These are phyloP conservation scores for Cotesia vestalis DNA, from an alignment of 1,140 invertebrate genomes.

Conservation along the genomic window DNA sequence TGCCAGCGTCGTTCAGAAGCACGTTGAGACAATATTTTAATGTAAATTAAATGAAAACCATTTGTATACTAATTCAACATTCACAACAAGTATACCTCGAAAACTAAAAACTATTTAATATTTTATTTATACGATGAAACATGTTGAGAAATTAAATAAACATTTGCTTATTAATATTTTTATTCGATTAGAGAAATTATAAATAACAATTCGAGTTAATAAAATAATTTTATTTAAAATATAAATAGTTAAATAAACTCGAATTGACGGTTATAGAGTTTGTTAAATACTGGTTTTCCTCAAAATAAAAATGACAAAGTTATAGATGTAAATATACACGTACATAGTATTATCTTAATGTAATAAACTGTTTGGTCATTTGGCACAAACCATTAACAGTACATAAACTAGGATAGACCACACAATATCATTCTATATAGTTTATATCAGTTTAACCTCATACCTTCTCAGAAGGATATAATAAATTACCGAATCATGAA, in stretches of 20 bases:
- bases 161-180: too few relatives aligned
- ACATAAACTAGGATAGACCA: not conserved
- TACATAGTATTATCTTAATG: too few relatives aligned
- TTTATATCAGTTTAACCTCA: slow-evolving; percentile 2
- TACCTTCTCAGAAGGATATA: not conserved
- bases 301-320: not conserved
- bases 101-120: too few relatives aligned
- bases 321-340: too few relatives aligned
- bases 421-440: not conserved
- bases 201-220: too few relatives aligned
- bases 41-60: slow-evolving; percentile 61
- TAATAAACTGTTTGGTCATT: slow-evolving; percentile 12
- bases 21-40: slow-evolving; percentile 56
- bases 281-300: too few relatives aligned
- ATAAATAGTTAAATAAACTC: too few relatives aligned
- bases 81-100: slow-evolving; percentile 48
- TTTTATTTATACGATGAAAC: too few relatives aligned
- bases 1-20: slow-evolving; percentile 43
- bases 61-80: slow-evolving; percentile 51
- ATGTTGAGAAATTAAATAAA: too few relatives aligned
- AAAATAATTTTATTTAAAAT: too few relatives aligned
- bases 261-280: too few relatives aligned
- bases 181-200: too few relatives aligned
- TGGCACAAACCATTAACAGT: slow-evolving; percentile 3
- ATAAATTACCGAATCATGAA: not conserved